phyloP scores from a whole-genome alignment of 2,797 vertebrate species.

The Gymnothorax reevesii region DNA sequence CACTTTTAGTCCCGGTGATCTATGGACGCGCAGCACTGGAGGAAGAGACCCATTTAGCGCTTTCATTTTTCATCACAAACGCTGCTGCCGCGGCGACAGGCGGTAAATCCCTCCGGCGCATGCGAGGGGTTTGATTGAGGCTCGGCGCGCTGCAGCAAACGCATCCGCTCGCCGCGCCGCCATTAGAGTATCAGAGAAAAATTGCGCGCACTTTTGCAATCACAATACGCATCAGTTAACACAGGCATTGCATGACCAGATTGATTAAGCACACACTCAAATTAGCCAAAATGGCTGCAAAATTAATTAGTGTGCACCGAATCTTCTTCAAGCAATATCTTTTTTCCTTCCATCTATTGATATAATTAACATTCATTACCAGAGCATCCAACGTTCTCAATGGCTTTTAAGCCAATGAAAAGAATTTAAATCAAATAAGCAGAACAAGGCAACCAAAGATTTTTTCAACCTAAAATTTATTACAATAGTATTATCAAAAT shows the following conservation, averaged over 20 bases:
- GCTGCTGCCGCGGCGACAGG: slow-evolving; percentile 69
- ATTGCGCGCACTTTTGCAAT: neutral
- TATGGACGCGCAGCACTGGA: slow-evolving; percentile 70
- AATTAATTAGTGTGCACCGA: neutral
- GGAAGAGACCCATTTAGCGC: slow-evolving; percentile 77
- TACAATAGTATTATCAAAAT: slow-evolving; percentile 37
- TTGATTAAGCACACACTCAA: slow-evolving; percentile 4
- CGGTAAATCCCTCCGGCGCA: slow-evolving; percentile 73
- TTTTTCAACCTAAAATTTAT: slow-evolving; percentile 39
- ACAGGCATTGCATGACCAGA: neutral
- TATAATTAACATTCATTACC: slow-evolving; percentile 26
- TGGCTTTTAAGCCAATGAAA: neutral
- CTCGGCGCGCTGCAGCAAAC: neutral
- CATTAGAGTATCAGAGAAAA: neutral
- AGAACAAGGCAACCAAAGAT: neutral
- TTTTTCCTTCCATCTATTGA: neutral
- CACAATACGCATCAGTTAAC: slow-evolving; percentile 4
- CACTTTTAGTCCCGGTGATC: slow-evolving; percentile 75
- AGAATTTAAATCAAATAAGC: slow-evolving; percentile 5
- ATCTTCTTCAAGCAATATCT: slow-evolving; percentile 7
- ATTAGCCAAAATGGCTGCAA: slow-evolving; percentile 4
- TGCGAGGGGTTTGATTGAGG: slow-evolving; percentile 41
- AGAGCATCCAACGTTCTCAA: slow-evolving; percentile 6
- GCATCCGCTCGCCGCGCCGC: neutral
- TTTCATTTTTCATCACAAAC: slow-evolving; percentile 81